Evolutionary conservation across 2,113 vertebrate genomes (phyloP), one percentile per base, ranked within the genome.

Genomic region (Campylomormyrus numenius): DNA sequence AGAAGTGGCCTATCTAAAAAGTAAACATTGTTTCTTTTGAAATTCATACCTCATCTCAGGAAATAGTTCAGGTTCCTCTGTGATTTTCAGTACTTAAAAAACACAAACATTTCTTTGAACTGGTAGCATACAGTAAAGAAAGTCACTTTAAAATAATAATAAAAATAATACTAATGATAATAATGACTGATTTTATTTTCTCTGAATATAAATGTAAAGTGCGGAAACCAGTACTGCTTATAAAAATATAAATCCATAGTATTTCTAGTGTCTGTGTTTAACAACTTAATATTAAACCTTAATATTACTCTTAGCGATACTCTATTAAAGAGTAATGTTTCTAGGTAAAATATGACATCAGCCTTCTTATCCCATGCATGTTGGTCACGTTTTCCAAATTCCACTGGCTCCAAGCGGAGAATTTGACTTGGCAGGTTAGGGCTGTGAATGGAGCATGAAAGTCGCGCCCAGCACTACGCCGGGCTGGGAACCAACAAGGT

Each of bases 1-100:
- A 66, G 58, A 89, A 92, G 90, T 91, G 91, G 86, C 85, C 92
- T 91, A 7, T 89, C n/a, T 24, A 80, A 39, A 83, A 88, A 3
- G n/a, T 17, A 35, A 80, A 52, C 88, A 89, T 48, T 52, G 45
- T 13, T 52, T 39, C 74, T 2, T 42, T 21, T 45, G 6, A 88
- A 58, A 62, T 39, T 39, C 27, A 56, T 45, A 42, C 53, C n/a
- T 46, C 39, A 10, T n/a, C 4, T 31, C 48, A 31, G 27, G n/a
- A 13, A 87, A 87, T 35, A 52, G 49, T 52, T 70, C 45, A 70
- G 42, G 45, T 70, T 70, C 15, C 3, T 27, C 35, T 83, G 74
- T 53, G 49, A 83, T 50, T 21, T 89, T 74, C 58, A 70, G 58
- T 88, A 48, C 10, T 49, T 15, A 74, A 70, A 88, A 74, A 88